phyloP scores from a whole-genome alignment of 1,140 invertebrate genomes.

The Drosophila miranda region DNA sequence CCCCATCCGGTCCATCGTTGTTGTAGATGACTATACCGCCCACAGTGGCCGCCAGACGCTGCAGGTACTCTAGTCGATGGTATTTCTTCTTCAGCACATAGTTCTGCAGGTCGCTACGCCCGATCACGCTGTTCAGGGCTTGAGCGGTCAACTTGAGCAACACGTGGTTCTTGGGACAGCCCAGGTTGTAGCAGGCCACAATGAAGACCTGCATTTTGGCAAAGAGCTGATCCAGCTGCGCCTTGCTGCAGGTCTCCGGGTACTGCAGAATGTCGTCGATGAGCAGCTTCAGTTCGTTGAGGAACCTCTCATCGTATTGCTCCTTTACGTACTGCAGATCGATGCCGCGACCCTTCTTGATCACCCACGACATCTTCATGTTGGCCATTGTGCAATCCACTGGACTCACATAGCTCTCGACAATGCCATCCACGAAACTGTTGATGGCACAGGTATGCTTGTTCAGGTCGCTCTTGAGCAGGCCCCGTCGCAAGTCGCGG shows the following conservation, averaged over 20 bases:
- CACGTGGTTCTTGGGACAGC: conserved; percentile 70
- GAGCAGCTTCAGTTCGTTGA: conserved; percentile 54
- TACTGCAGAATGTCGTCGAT: conserved; percentile 72
- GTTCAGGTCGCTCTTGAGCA: conserved; percentile 28
- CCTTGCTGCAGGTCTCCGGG: conserved; percentile 65
- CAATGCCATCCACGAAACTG: conserved; percentile 41
- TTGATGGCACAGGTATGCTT: conserved; percentile 41
- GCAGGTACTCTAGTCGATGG: conserved; percentile 68
- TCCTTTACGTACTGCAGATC: conserved; percentile 55
- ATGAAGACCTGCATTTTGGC: conserved; percentile 76
- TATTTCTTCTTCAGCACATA: conserved; percentile 76
- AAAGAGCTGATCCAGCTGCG: conserved; percentile 71
- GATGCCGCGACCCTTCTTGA: conserved; percentile 52
- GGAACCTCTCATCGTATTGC: conserved; percentile 53
- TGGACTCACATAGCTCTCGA: conserved; percentile 35
- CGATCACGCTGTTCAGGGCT: conserved; percentile 71
- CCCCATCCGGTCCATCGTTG: conserved; percentile 60
- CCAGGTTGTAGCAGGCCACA: conserved; percentile 63
- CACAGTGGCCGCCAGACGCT: conserved; percentile 64
- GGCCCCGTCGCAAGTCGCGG: conserved; percentile 52
- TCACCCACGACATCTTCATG: conserved; percentile 62
- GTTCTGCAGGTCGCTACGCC: conserved; percentile 70
- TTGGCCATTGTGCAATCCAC: conserved; percentile 60
- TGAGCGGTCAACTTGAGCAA: conserved; percentile 64
- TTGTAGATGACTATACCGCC: conserved; percentile 74